Evolutionary conservation across 2,888 invertebrate genomes (phyloP).

Genomic region (Limnephilus auricula): DNA sequence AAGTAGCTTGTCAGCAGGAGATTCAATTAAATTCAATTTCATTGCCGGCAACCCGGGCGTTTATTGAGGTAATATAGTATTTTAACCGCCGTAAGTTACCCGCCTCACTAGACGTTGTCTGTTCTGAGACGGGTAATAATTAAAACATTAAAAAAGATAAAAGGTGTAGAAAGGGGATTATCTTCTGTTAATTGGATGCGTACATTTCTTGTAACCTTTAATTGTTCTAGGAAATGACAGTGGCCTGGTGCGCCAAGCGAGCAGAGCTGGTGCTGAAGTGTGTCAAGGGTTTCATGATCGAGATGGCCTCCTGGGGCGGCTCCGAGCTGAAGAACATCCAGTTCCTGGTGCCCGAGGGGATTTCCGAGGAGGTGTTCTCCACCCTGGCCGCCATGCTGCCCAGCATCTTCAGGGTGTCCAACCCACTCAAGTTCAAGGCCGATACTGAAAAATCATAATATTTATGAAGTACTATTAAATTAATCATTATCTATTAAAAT

Average conservation of each 20-base stretch:
- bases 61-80: no score
- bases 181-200: no score
- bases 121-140: no score
- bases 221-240: conserved; percentile 89
- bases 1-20: no score
- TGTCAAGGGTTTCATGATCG: conserved; percentile 99
- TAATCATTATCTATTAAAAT: neutral
- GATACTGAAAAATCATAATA: conserved; percentile 30
- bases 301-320: conserved; percentile 94
- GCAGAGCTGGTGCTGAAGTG: conserved; percentile 99
- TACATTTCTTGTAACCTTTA: neutral
- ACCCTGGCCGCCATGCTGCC: conserved; percentile 93
- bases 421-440: conserved; percentile 88
- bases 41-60: no score
- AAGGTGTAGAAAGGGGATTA: no score
- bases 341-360: conserved; percentile 88
- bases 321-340: conserved; percentile 92
- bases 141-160: no score
- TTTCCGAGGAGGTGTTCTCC: conserved; percentile 89
- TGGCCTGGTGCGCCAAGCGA: conserved; percentile 96
- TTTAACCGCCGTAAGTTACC: no score
- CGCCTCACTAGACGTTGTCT: no score
- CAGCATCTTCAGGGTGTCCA: conserved; percentile 95
- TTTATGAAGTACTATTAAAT: neutral
- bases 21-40: no score